Percentiles rank a stretch among this genome's conserved stretches.
Evolutionary conservation across 2,797 vertebrate species (phyloP).

Genomic region (Neosilurus hyrtlii): DNA sequence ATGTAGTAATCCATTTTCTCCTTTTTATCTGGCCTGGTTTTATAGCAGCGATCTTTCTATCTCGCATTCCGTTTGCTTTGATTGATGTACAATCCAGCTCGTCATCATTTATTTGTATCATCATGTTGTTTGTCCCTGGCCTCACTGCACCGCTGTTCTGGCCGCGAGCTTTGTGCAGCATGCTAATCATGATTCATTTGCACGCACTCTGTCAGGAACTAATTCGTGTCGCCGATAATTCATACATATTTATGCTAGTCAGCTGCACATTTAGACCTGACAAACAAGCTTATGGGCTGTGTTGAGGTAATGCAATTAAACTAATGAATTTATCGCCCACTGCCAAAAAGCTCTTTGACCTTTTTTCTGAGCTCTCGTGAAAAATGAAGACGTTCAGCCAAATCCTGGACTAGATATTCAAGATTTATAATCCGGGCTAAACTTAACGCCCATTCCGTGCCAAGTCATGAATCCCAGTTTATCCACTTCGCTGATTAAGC

Average conservation of each 20-base stretch:
- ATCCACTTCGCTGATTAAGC: conserved; percentile 44
- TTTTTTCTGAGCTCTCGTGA: not conserved
- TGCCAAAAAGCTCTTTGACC: conserved; percentile 41
- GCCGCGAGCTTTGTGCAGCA: conserved; percentile 5
- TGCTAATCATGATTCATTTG: conserved; percentile 45
- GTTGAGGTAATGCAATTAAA: conserved; percentile 46
- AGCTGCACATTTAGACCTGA: conserved; percentile 38
- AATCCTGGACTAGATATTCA: not conserved
- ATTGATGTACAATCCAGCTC: not conserved
- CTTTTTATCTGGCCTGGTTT: not conserved
- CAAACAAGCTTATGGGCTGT: conserved; percentile 37
- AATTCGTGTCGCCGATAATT: conserved; percentile 48
- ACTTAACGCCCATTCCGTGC: not conserved
- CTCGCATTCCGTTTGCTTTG: conserved; percentile 10
- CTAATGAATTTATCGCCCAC: conserved; percentile 38
- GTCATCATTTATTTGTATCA: not conserved
- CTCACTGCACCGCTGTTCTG: not conserved
- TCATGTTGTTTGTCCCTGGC: not conserved
- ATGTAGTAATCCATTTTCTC: not conserved
- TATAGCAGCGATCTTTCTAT: not conserved
- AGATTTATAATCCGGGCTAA: not conserved
- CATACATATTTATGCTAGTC: conserved; percentile 51
- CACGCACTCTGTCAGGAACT: conserved; percentile 39
- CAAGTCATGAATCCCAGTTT: conserved; percentile 1
- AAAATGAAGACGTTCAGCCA: not conserved